Percentiles rank a stretch among this genome's conserved stretches.
Conservation (phyloP, 2,888 invertebrate genomes). For the Drosophila kanekoi region DNA sequence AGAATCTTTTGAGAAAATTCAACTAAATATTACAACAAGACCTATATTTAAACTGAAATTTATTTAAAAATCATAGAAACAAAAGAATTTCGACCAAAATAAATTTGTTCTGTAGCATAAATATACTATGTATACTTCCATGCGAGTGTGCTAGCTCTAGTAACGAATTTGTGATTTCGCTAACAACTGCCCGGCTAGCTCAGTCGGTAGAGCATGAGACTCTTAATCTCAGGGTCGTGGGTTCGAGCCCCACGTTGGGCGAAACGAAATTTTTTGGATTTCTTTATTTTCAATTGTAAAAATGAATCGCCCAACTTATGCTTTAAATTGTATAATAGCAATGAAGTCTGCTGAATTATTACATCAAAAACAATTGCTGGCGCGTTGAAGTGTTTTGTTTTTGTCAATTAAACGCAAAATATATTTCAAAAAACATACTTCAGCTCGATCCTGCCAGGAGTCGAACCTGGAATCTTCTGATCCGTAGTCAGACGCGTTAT, state of each 20-base stretch:
- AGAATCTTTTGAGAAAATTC: too few species aligned
- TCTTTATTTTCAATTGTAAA: not conserved
- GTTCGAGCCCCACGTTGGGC: conserved; percentile 85
- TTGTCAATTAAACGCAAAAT: not conserved
- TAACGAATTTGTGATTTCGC: not conserved
- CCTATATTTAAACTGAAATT: too few species aligned
- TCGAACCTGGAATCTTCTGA: conserved; percentile 85
- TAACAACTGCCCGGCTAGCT: conserved; percentile 83
- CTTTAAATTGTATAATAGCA: too few species aligned
- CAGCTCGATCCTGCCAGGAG: conserved; percentile 83
- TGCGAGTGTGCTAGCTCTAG: not conserved
- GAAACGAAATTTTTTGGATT: conserved; percentile 42
- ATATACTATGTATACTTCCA: not conserved
- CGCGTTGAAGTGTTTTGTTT: too few species aligned
- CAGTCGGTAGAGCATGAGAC: conserved; percentile 86
- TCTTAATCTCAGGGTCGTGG: conserved; percentile 85
- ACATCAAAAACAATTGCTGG: too few species aligned
- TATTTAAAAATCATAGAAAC: not conserved
- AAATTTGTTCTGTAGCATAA: not conserved
- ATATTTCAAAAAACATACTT: not conserved
- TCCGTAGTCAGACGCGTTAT: conserved; percentile 85
- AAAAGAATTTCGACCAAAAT: not conserved
- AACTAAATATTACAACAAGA: too few species aligned
- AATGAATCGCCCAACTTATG: not conserved
- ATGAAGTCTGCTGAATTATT: too few species aligned